These are phyloP conservation scores for Sturnira hondurensis DNA, from an alignment of 2,113 vertebrate genomes.

Conservation along the genomic window DNA sequence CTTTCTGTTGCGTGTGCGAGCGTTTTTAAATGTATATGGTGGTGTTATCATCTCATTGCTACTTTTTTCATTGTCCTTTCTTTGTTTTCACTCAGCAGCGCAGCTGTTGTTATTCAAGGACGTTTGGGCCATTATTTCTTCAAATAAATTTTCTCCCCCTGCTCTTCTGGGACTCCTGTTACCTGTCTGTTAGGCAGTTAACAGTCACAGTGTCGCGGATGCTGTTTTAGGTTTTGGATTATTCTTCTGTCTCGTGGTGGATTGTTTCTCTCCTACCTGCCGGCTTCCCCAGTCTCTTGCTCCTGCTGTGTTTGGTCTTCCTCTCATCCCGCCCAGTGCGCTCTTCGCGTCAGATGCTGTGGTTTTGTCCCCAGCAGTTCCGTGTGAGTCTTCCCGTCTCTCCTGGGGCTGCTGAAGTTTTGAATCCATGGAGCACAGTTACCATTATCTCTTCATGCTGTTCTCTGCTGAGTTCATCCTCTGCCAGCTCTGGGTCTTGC, in stretches of 20 bases:
- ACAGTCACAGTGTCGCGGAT: rapidly evolving
- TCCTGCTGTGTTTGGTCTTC: neutral
- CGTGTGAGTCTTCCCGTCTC: rapidly evolving
- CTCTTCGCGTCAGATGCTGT: rapidly evolving
- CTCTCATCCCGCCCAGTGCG: rapidly evolving
- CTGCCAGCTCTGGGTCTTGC: neutral
- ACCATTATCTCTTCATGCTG: rapidly evolving
- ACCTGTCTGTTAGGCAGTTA: neutral
- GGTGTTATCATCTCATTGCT: rapidly evolving
- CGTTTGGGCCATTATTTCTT: neutral
- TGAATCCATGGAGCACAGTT: neutral
- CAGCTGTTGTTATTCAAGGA: neutral
- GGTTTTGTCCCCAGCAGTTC: neutral
- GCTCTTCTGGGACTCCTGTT: rapidly evolving
- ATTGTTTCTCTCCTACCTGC: no score
- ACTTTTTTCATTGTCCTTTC: no score
- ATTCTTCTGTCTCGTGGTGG: neutral
- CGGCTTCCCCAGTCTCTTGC: rapidly evolving
- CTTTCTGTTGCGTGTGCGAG: neutral
- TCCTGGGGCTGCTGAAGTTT: rapidly evolving
- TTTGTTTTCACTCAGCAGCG: neutral
- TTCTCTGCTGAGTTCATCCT: neutral
- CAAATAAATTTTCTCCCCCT: neutral
- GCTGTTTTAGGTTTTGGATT: neutral
- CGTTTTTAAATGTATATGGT: neutral